Evolutionary conservation across 2,113 vertebrate genomes (phyloP).

Genomic region (Microtus montanus): DNA sequence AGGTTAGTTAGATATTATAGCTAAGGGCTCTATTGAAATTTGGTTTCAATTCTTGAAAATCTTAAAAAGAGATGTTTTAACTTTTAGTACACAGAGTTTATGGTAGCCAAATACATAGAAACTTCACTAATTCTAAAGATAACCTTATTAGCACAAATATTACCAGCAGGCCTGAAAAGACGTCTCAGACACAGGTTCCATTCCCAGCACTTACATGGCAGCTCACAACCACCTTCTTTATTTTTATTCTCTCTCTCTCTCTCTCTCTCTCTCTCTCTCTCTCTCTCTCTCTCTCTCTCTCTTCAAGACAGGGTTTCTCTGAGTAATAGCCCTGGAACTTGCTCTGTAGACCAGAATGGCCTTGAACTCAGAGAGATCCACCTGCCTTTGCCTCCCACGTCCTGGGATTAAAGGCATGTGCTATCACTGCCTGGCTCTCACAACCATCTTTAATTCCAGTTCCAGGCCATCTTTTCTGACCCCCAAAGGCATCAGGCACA

Average conservation of each 20-base stretch:
- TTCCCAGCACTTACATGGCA: not conserved
- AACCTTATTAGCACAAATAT: not conserved
- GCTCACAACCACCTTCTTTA: not conserved
- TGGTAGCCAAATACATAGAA: not conserved
- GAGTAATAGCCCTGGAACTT: too few relatives aligned
- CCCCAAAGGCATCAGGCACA: not conserved
- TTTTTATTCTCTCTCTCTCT: too few relatives aligned
- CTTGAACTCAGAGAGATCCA: too few relatives aligned
- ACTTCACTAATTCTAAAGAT: constrained; percentile 3
- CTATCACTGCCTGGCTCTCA: not conserved
- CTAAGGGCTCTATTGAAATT: not conserved
- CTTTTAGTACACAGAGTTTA: not conserved
- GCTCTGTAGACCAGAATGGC: too few relatives aligned
- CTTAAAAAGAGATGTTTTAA: not conserved
- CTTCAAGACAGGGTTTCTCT: too few relatives aligned
- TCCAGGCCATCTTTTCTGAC: not conserved
- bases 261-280: too few relatives aligned
- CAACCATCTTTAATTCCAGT: not conserved
- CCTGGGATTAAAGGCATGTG: too few relatives aligned
- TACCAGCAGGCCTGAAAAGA: not conserved
- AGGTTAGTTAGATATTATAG: not conserved
- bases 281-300: too few relatives aligned
- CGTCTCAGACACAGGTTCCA: not conserved
- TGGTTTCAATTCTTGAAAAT: not conserved
- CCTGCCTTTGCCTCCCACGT: too few relatives aligned